Evolutionary conservation across 2,888 invertebrate species (phyloP), one percentile per base, ranked within the genome.

Genomic region (Bursaphelenchus okinawaensis): DNA sequence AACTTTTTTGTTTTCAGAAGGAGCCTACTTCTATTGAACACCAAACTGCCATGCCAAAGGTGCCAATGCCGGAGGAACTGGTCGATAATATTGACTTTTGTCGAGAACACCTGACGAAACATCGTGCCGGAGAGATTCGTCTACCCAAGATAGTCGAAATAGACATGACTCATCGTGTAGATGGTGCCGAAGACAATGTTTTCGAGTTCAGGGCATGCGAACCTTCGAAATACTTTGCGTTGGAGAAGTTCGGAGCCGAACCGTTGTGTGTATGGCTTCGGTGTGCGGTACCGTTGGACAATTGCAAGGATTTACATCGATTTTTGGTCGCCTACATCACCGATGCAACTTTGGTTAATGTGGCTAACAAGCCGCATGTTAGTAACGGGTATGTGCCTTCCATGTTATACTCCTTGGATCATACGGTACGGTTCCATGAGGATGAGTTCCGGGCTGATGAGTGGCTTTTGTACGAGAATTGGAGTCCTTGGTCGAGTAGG

Each of bases 401-500:
- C n/a, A 79, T 80, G 78, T 58, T 78, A 12, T 73, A 80, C 63
- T 72, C 75, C 0, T 70, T 80, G 19, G 80, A 80, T 62, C 80
- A 80, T 58, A 71, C 68, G 26, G 72, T 80, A 9, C 75, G 74
- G 70, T 76, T 80, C 61, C 80, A 80, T 64, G 72, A 73, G 8
- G 65, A 69, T 40, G 66, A 76, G 16, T 65, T 74, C 20, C 63
- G 66, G 27, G 75, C 76, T 7, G 80, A 80, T 52, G 75, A 80
- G 23, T 80, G 80, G 80, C 65, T 80, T 24, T 71, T 80, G 1
- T 80, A 75, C 50, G 80, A 80, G 63, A 69, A 70, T 22, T 64
- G 60, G 19, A 75, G 75, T 7, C 67, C 71, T 9, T 56, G 68
- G 52, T 77, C 80, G 20, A 69, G 76, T 71, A 62, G 62, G 66